Evolutionary conservation across 2,888 invertebrate genomes (phyloP).

Genomic region (Hermaeophaga mercurialis): DNA sequence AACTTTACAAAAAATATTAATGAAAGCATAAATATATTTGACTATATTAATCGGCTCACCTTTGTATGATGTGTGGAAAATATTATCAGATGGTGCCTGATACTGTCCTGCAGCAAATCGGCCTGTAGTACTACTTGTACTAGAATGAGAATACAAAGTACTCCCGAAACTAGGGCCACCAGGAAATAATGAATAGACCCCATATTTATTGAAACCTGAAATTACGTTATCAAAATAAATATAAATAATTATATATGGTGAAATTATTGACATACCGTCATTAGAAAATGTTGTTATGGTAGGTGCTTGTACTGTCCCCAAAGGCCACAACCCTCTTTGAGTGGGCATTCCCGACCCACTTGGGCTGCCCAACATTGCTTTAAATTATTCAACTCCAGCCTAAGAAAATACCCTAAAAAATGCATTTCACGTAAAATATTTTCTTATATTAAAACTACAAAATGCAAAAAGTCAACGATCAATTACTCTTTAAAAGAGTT

Average conservation of each 20-base stretch:
- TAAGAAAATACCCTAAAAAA: neutral
- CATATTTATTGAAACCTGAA: conserved; percentile 71
- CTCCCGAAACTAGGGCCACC: conserved; percentile 57
- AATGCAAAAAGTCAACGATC: too few species aligned
- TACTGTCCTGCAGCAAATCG: conserved; percentile 54
- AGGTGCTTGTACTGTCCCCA: conserved; percentile 59
- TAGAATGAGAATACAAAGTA: conserved; percentile 56
- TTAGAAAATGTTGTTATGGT: conserved; percentile 52
- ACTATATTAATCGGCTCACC: too few species aligned
- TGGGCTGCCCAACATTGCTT: conserved; percentile 50
- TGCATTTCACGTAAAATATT: too few species aligned
- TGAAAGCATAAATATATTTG: neutral
- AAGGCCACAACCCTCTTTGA: conserved; percentile 58
- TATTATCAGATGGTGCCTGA: conserved; percentile 52
- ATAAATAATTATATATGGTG: neutral
- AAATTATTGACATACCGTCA: conserved; percentile 51
- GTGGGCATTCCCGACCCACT: conserved; percentile 56
- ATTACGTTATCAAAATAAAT: conserved; percentile 16
- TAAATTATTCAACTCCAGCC: neutral
- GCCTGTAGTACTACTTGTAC: conserved; percentile 50
- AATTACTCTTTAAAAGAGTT: too few species aligned
- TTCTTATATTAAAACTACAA: too few species aligned
- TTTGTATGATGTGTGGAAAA: conserved; percentile 58
- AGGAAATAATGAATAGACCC: conserved; percentile 73
- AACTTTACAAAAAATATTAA: conserved; percentile 54